Percentiles rank a stretch among this genome's conserved stretches.
Evolutionary conservation across 92 coral and sea anemone species (phyloP).

Genomic region (Epizoanthus fatuus): DNA sequence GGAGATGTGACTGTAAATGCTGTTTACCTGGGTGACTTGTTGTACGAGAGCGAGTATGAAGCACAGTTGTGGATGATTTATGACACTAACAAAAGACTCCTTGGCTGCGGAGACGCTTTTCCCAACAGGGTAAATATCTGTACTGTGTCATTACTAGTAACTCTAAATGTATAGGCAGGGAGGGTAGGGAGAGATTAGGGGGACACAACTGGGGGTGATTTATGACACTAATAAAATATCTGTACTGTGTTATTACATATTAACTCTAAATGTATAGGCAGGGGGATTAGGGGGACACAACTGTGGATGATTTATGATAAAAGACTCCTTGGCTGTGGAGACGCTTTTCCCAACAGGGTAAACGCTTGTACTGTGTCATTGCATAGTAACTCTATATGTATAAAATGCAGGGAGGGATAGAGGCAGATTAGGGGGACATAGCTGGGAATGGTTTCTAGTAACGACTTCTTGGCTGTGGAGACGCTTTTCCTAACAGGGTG

Average conservation of each 20-base stretch:
- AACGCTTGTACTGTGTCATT: no score
- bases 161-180: no score
- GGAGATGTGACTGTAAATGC: constrained; percentile 91
- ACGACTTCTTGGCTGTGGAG: no score
- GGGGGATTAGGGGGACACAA: constrained; percentile 66
- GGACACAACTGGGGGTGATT: constrained; percentile 93
- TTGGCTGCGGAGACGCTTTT: constrained; percentile 97
- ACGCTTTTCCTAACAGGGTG: no score
- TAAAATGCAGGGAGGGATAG: no score
- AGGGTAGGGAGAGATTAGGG: no score
- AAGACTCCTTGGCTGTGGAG: constrained; percentile 89
- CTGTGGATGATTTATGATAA: constrained; percentile 94
- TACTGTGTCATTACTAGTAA: no score
- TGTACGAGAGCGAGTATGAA: constrained; percentile 97
- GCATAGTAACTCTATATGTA: no score
- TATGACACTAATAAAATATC: constrained; percentile 85
- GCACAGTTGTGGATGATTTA: constrained; percentile 97
- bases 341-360: constrained; percentile 86
- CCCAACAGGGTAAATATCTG: constrained; percentile 62
- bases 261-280: no score
- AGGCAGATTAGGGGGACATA: no score
- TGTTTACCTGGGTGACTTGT: constrained; percentile 87
- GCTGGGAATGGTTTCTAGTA: no score
- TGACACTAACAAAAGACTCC: constrained; percentile 89
- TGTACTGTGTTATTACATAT: no score